These are phyloP conservation scores for Lytechinus variegatus DNA, from an alignment of 35 echinoderm and acorn worm species.

Conservation along the genomic window DNA sequence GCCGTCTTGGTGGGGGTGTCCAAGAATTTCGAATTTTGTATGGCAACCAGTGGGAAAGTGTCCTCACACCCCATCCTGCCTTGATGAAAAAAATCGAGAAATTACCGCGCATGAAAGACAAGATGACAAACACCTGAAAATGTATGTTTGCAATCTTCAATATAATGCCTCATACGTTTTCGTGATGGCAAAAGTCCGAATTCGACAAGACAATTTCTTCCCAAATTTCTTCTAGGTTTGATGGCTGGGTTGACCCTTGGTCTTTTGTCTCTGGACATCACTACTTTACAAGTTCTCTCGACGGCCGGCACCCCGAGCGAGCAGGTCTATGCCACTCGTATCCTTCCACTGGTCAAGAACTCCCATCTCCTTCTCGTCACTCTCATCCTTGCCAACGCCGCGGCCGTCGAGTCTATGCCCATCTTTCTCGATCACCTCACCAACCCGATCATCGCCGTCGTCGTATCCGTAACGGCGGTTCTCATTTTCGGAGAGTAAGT, in stretches of 20 bases:
- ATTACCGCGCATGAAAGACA: too few relatives aligned
- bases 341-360: constrained; percentile 66
- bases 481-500: constrained; percentile 85
- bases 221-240: constrained; percentile 44
- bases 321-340: constrained; percentile 61
- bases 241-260: constrained; percentile 82
- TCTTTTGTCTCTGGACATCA: constrained; percentile 72
- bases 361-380: constrained; percentile 76
- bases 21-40: too few relatives aligned
- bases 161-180: too few relatives aligned
- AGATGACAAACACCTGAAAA: too few relatives aligned
- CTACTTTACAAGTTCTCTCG: constrained; percentile 68
- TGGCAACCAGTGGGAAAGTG: too few relatives aligned
- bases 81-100: too few relatives aligned
- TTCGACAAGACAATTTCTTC: neutral
- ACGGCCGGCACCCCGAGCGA: constrained; percentile 69
- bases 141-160: too few relatives aligned
- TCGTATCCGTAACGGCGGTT: constrained; percentile 74
- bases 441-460: constrained; percentile 63
- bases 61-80: too few relatives aligned
- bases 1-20: too few relatives aligned
- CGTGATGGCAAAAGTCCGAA: too few relatives aligned
- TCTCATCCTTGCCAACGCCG: constrained; percentile 73
- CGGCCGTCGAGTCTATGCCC: constrained; percentile 79
- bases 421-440: constrained; percentile 72